Evolutionary conservation across 2,888 invertebrate species (phyloP).

Genomic region (Polyommatus icarus): DNA sequence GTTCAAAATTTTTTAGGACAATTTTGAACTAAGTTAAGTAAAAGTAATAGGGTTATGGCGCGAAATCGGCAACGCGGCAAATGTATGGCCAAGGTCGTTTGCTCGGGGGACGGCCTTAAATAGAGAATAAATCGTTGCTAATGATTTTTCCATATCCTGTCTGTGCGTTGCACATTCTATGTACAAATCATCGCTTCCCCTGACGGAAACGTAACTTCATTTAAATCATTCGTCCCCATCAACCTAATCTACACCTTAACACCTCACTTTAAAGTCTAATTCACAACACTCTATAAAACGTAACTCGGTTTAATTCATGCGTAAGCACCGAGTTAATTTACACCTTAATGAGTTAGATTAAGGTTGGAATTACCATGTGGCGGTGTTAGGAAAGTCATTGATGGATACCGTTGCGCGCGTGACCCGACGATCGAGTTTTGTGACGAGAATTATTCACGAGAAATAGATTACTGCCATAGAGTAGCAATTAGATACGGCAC

Average conservation of each 20-base stretch:
- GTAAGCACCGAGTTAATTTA: constrained; percentile 43
- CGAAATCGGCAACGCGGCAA: no score
- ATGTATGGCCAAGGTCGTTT: no score
- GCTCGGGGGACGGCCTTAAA: no score
- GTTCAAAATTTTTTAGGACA: no score
- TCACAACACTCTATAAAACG: constrained; percentile 47
- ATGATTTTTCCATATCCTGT: constrained; percentile 10
- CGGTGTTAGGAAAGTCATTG: constrained; percentile 61
- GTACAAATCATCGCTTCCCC: constrained; percentile 41
- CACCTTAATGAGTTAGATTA: constrained; percentile 44
- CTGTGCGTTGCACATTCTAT: constrained; percentile 8
- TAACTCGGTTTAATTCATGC: constrained; percentile 58
- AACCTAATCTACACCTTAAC: constrained; percentile 48
- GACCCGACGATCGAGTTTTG: constrained; percentile 54
- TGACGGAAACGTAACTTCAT: constrained; percentile 46
- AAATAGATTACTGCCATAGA: constrained; percentile 32
- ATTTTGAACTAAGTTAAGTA: no score
- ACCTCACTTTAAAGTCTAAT: constrained; percentile 38
- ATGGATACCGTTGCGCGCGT: constrained; percentile 59
- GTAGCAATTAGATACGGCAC: constrained; percentile 14
- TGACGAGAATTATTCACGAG: constrained; percentile 43
- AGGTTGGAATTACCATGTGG: constrained; percentile 47
- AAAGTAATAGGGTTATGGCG: no score
- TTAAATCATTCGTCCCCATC: constrained; percentile 52
- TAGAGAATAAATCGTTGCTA: no score